These are phyloP conservation scores for Echinops telfairi DNA, from an alignment of 2,113 vertebrate species.

Conservation along the genomic window DNA sequence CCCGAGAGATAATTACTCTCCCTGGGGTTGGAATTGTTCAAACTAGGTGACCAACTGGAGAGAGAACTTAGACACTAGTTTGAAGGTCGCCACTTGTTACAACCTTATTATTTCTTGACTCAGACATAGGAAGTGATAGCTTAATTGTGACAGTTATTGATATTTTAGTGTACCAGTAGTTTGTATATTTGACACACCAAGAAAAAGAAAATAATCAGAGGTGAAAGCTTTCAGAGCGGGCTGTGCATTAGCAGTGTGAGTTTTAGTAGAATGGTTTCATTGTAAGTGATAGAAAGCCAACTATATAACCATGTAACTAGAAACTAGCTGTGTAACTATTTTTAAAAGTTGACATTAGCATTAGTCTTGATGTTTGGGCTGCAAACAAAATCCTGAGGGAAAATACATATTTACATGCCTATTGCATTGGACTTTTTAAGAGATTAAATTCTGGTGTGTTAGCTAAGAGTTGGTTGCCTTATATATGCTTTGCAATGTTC, in stretches of 20 bases:
- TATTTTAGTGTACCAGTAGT: neutral
- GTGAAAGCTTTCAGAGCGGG: neutral
- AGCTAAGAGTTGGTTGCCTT: neutral
- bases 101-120: neutral
- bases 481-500: neutral
- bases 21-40: neutral
- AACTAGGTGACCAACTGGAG: neutral
- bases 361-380: neutral
- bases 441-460: conserved; percentile 22
- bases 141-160: neutral
- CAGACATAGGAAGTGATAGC: neutral
- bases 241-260: neutral
- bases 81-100: neutral
- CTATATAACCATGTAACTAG: neutral
- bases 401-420: neutral
- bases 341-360: neutral
- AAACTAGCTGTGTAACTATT: neutral
- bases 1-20: neutral
- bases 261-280: neutral
- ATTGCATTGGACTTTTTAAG: neutral
- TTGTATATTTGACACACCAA: neutral
- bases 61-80: neutral
- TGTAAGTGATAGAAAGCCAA: neutral
- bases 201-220: neutral
- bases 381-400: neutral